Evolutionary conservation across 1,140 invertebrate species (phyloP).

Genomic region (Halictus rubicundus): DNA sequence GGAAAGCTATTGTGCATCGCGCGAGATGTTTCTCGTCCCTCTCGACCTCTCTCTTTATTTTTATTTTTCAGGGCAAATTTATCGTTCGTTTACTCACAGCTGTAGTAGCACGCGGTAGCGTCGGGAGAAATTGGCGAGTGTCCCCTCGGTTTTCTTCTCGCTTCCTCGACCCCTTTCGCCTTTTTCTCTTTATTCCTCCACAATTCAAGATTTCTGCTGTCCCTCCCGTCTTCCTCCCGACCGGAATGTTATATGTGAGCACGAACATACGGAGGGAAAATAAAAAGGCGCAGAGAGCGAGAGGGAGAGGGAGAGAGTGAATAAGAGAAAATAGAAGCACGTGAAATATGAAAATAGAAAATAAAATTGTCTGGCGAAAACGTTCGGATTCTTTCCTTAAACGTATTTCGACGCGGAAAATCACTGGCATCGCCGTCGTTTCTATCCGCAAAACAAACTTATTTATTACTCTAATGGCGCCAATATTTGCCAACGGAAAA

Average conservation of each 20-base stretch:
- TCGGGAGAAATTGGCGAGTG: slow-evolving; percentile 49
- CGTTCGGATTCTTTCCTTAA: background rate
- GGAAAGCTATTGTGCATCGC: slow-evolving; percentile 50
- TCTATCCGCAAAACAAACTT: background rate
- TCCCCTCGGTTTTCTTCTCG: slow-evolving; percentile 49
- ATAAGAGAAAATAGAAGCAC: slow-evolving; percentile 5
- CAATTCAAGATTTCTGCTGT: slow-evolving; percentile 30
- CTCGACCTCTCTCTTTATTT: slow-evolving; percentile 40
- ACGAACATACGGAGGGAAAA: background rate
- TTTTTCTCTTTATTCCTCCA: slow-evolving; percentile 26
- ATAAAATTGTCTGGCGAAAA: background rate
- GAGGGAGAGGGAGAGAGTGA: no score
- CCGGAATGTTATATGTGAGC: slow-evolving; percentile 9
- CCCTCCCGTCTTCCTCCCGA: background rate
- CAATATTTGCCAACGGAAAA: no score
- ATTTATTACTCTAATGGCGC: background rate
- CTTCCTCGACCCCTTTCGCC: background rate
- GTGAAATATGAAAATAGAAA: slow-evolving; percentile 16
- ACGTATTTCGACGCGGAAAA: background rate
- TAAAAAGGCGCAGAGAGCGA: background rate
- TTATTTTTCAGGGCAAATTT: slow-evolving; percentile 58
- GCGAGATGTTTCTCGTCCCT: slow-evolving; percentile 55
- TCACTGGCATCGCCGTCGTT: background rate
- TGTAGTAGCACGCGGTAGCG: slow-evolving; percentile 44
- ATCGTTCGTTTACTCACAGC: slow-evolving; percentile 60